These are phyloP conservation scores for Erinaceus europaeus DNA, from an alignment of 2,113 vertebrate genomes.

Conservation along the genomic window DNA sequence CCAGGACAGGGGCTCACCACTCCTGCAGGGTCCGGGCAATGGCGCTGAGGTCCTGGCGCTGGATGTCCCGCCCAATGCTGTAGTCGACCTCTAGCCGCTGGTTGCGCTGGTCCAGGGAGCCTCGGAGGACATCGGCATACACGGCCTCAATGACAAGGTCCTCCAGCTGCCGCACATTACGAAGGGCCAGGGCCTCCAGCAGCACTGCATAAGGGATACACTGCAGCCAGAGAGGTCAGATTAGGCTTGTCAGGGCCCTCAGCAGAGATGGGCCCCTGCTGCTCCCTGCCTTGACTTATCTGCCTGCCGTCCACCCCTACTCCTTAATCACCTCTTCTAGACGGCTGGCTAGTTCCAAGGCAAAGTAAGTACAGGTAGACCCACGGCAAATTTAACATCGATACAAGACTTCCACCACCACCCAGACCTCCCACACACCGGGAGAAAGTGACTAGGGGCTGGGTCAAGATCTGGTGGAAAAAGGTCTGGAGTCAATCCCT, in stretches of 20 bases:
- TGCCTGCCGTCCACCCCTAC: not conserved
- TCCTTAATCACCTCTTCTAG: not conserved
- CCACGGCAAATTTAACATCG: not conserved
- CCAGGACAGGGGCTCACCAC: constrained; percentile 85
- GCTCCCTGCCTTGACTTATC: not conserved
- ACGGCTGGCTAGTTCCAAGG: not conserved
- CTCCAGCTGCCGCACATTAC: constrained; percentile 84
- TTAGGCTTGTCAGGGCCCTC: not conserved
- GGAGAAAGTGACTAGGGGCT: not conserved
- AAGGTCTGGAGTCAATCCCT: not conserved
- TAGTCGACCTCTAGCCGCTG: constrained; percentile 92
- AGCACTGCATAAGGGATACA: constrained; percentile 86
- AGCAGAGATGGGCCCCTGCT: not conserved
- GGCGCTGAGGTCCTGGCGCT: constrained; percentile 94
- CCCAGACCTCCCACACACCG: not conserved
- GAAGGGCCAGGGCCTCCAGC: constrained; percentile 83
- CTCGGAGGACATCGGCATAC: constrained; percentile 84
- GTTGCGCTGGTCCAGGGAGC: constrained; percentile 85
- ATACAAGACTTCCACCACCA: no score
- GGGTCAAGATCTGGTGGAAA: no score
- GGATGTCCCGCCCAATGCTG: constrained; percentile 96
- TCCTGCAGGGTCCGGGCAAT: constrained; percentile 96
- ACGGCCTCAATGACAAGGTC: constrained; percentile 86
- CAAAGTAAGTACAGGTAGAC: not conserved
- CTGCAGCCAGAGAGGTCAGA: constrained; percentile 53